Conservation (phyloP, 2,888 invertebrate genomes). For the Drosophila peninsularis region DNA sequence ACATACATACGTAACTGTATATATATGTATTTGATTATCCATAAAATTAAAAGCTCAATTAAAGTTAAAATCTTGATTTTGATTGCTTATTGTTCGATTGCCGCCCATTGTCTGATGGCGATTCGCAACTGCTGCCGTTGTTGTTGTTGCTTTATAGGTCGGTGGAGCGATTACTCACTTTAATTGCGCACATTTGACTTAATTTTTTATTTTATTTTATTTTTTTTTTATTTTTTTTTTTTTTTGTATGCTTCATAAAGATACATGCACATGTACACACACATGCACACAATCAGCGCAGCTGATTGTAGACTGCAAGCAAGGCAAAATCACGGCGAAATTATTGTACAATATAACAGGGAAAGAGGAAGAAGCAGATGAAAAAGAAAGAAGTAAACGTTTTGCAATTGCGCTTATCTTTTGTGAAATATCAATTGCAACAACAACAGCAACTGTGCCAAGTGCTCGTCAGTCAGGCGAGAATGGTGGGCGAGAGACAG, state of each 20-base stretch:
- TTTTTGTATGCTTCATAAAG: constrained; percentile 54
- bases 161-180: constrained; percentile 69
- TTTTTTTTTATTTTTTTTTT: no score
- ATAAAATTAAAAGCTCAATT: constrained; percentile 36
- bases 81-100: constrained; percentile 63
- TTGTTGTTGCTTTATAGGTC: constrained; percentile 41
- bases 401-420: constrained; percentile 75
- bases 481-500: constrained; percentile 20
- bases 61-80: constrained; percentile 58
- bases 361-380: constrained; percentile 24
- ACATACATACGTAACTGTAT: constrained; percentile 1
- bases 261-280: constrained; percentile 4
- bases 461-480: constrained; percentile 40
- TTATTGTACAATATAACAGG: constrained; percentile 53
- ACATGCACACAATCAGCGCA: background rate
- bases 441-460: constrained; percentile 50
- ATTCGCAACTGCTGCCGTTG: constrained; percentile 25
- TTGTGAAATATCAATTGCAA: constrained; percentile 77
- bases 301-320: constrained; percentile 19
- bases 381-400: constrained; percentile 52
- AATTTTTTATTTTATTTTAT: no score
- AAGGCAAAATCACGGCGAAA: constrained; percentile 57
- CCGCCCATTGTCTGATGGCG: constrained; percentile 57
- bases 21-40: constrained; percentile 22
- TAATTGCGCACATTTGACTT: constrained; percentile 78